These are phyloP conservation scores for Diploscapter pachys DNA, from an alignment of 1,140 invertebrate species.

Conservation along the genomic window DNA sequence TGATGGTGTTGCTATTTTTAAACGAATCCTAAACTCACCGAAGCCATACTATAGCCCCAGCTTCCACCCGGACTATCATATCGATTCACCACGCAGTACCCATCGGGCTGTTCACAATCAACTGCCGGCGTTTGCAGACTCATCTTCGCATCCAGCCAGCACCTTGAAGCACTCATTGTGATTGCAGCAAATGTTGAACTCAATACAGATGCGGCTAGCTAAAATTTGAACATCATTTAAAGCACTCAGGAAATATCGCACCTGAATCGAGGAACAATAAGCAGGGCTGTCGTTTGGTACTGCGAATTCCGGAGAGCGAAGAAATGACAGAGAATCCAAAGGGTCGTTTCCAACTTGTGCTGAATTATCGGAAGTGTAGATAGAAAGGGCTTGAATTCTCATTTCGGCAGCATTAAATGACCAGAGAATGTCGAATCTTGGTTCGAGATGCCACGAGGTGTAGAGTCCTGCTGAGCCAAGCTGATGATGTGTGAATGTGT, in stretches of 20 bases:
- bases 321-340: slow-evolving; percentile 15
- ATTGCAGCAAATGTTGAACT: slow-evolving; percentile 21
- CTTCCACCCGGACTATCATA: slow-evolving; percentile 93
- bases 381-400: slow-evolving; percentile 30
- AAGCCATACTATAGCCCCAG: slow-evolving; percentile 88
- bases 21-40: too few species aligned
- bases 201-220: neutral
- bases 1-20: too few species aligned
- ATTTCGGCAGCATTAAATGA: slow-evolving; percentile 42
- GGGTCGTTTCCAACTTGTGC: slow-evolving; percentile 11
- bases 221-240: too few species aligned
- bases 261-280: slow-evolving; percentile 7
- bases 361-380: neutral
- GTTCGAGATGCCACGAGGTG: slow-evolving; percentile 41
- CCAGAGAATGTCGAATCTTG: slow-evolving; percentile 45
- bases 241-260: slow-evolving; percentile 1
- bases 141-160: slow-evolving; percentile 17
- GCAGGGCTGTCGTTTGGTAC: slow-evolving; percentile 13
- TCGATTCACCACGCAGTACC: slow-evolving; percentile 71
- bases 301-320: slow-evolving; percentile 12
- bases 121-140: neutral
- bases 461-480: slow-evolving; percentile 37
- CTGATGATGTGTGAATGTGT: slow-evolving; percentile 28
- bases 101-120: slow-evolving; percentile 1
- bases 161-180: slow-evolving; percentile 3